Percentiles rank a stretch among this genome's conserved stretches.
These are phyloP conservation scores for Leptinotarsa texana DNA, from an alignment of 1,140 invertebrate genomes.

Conservation along the genomic window DNA sequence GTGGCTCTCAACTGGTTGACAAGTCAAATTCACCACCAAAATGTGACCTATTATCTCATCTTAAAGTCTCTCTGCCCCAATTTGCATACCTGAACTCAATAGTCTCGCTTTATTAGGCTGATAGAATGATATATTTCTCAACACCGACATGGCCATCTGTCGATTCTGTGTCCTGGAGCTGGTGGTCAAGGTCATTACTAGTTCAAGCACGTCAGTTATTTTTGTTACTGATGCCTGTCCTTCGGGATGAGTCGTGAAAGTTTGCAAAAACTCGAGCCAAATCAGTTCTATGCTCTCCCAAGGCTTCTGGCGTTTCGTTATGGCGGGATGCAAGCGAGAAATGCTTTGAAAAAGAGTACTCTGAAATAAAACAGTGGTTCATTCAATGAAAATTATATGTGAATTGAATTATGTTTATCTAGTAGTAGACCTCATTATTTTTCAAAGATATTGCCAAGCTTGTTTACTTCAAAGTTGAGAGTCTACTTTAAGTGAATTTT, in stretches of 20 bases:
- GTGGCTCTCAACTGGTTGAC: no score
- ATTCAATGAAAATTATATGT: no score
- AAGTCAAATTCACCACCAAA: no score
- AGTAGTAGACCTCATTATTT: no score
- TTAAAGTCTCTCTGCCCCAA: no score
- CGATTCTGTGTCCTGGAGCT: constrained; percentile 42
- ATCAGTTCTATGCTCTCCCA: constrained; percentile 53
- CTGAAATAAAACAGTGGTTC: constrained; percentile 39
- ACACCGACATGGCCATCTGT: constrained; percentile 43
- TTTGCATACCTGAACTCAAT: constrained; percentile 49
- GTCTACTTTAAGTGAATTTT: no score
- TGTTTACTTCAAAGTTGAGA: no score
- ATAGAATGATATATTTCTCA: constrained; percentile 55
- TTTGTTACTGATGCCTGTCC: constrained; percentile 50
- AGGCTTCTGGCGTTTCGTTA: constrained; percentile 54
- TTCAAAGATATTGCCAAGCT: not conserved
- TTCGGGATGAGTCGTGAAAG: constrained; percentile 55
- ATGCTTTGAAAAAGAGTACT: constrained; percentile 55
- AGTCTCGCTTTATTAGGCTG: constrained; percentile 52
- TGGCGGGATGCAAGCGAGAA: constrained; percentile 54
- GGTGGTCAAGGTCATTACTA: constrained; percentile 45
- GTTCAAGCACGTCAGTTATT: constrained; percentile 46
- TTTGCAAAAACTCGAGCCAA: constrained; percentile 59
- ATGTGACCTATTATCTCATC: no score
- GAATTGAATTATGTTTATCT: no score